Evolutionary conservation across 2,888 invertebrate genomes (phyloP).

Genomic region (Altica lythri): DNA sequence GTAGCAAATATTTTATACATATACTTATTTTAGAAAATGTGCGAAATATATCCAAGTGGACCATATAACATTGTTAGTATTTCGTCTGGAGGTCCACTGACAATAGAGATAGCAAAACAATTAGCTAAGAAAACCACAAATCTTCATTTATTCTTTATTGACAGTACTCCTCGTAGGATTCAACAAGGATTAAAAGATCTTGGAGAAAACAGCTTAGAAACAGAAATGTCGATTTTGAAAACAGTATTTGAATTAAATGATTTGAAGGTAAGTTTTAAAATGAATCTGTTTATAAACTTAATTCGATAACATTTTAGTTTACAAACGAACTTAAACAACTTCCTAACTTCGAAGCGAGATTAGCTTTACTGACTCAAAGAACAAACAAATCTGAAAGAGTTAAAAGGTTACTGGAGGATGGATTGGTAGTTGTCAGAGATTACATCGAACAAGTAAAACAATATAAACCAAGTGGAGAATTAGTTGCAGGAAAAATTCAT

Average conservation of each 20-base stretch:
- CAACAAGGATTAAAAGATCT: constrained; percentile 62
- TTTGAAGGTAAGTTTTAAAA: constrained; percentile 48
- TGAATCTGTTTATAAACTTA: no score
- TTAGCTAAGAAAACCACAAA: constrained; percentile 64
- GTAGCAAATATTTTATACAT: not conserved
- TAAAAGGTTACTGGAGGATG: constrained; percentile 38
- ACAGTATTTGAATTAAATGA: constrained; percentile 61
- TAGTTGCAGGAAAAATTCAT: constrained; percentile 47
- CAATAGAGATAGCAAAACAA: constrained; percentile 76
- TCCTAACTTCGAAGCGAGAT: constrained; percentile 44
- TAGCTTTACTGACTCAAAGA: constrained; percentile 43
- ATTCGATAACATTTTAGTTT: constrained; percentile 43
- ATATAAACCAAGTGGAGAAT: constrained; percentile 43
- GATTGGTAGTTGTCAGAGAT: constrained; percentile 45
- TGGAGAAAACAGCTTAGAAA: constrained; percentile 44
- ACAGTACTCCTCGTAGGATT: constrained; percentile 78
- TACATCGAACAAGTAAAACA: constrained; percentile 41
- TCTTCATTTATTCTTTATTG: constrained; percentile 75
- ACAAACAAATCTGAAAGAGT: constrained; percentile 41
- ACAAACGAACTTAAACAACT: constrained; percentile 43
- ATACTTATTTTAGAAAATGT: constrained; percentile 61
- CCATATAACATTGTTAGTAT: constrained; percentile 83
- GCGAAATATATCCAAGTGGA: constrained; percentile 63
- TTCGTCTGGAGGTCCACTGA: constrained; percentile 84
- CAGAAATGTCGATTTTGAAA: constrained; percentile 63